Base-by-base conservation (phyloP, 2,888 invertebrate genomes). In the Drosophila silvestris region DNA sequence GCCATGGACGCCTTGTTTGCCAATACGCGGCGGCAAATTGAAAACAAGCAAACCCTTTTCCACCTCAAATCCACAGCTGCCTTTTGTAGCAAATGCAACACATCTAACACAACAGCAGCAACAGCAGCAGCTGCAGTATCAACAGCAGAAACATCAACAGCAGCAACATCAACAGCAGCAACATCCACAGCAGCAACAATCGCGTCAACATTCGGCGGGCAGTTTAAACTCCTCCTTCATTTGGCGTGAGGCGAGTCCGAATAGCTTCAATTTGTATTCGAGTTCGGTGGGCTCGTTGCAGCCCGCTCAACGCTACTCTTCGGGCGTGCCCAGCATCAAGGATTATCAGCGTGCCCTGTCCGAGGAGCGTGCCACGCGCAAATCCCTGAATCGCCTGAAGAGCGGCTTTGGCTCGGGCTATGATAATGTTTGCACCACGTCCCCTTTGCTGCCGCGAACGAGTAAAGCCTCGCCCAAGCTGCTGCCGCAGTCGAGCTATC, bases 1-100 rank as follows among this genome's bases (percentile, higher is more conserved):
- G 91, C 93, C 93, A 53, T 94, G 93, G 93, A 93, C 93, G 62
- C 94, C 94, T 70, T 94, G 94, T 80, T 87, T 94, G 86, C 93
- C 93, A 74, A 94, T 94, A 84, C 93, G 93, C 63, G 93, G 93
- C 66, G 94, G 94, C 76, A 94, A 94, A 90, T 85, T 94, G 76
- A 93, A 93, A 92, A 93, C 93, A 70, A 93, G 92, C 85, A 93
- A 93, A 91, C 90, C 93, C 88, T 93, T 93, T 89, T 94, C 94
- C 74, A 93, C 94, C 81, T 94, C 94, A 81, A 94, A 94, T 91
- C 94, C 93, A 81, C 93, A 94, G 89, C 83, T 94, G 87, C 93
- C 93, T 70, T 93, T 93, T 77, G 75, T 93, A 74, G 92, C 93
- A 77, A 91, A 89, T 70, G 82, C 82, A 9, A 83, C 66, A 82